These are phyloP conservation scores for Drosophila mayaguana DNA, from an alignment of 2,888 invertebrate species.

Conservation along the genomic window DNA sequence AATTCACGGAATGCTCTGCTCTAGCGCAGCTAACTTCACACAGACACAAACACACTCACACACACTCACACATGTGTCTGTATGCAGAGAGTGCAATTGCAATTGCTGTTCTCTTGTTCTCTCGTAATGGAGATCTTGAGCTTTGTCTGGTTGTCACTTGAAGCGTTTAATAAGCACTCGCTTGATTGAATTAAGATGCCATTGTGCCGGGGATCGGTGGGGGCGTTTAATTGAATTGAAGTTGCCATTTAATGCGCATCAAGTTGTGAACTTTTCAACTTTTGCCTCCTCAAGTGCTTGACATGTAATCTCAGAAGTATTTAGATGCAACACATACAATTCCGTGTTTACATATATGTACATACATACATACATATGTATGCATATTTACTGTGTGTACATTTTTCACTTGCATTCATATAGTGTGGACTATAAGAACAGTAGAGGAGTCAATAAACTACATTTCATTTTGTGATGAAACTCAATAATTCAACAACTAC, in stretches of 20 bases:
- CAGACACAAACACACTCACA: neutral
- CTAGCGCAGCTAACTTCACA: slow-evolving; percentile 23
- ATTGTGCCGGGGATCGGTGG: slow-evolving; percentile 48
- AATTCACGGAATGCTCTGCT: slow-evolving; percentile 67
- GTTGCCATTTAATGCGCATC: slow-evolving; percentile 48
- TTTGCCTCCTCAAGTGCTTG: slow-evolving; percentile 38
- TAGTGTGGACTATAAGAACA: neutral
- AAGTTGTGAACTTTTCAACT: slow-evolving; percentile 76
- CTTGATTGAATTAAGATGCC: slow-evolving; percentile 74
- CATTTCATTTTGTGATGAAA: slow-evolving; percentile 65
- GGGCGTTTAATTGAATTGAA: slow-evolving; percentile 70
- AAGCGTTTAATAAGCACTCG: slow-evolving; percentile 71
- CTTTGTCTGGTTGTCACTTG: slow-evolving; percentile 66
- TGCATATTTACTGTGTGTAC: neutral
- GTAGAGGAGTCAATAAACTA: neutral
- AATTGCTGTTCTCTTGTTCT: slow-evolving; percentile 25
- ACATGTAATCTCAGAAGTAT: slow-evolving; percentile 34
- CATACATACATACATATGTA: neutral
- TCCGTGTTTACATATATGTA: too few relatives aligned
- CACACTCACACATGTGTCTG: neutral
- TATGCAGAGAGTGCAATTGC: slow-evolving; percentile 11
- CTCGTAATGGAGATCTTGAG: slow-evolving; percentile 43
- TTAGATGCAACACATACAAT: neutral
- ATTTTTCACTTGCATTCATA: slow-evolving; percentile 8
- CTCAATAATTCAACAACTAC: slow-evolving; percentile 28